Conservation (phyloP, 2,888 invertebrate species). For the Drosophila tripunctata region DNA sequence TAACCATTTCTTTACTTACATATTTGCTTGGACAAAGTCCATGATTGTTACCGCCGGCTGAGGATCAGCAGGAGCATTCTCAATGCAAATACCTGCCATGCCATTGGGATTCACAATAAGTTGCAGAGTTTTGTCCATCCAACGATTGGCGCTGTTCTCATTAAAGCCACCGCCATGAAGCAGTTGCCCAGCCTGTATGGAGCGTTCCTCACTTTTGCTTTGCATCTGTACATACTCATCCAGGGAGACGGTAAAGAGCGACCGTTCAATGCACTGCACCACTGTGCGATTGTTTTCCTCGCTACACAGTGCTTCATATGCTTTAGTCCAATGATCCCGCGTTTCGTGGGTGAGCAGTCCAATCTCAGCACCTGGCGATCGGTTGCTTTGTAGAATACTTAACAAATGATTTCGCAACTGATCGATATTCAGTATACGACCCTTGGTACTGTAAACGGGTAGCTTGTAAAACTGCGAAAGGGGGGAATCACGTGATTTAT, state of each 20-base stretch:
- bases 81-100: constrained; percentile 93
- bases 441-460: constrained; percentile 86
- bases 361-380: constrained; percentile 85
- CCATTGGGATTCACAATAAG: constrained; percentile 92
- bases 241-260: constrained; percentile 91
- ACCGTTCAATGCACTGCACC: constrained; percentile 89
- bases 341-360: constrained; percentile 92
- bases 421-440: constrained; percentile 86
- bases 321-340: constrained; percentile 91
- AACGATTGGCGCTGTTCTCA: constrained; percentile 92
- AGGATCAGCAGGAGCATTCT: constrained; percentile 97
- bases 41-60: constrained; percentile 94
- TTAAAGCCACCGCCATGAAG: constrained; percentile 92
- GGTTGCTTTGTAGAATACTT: constrained; percentile 84
- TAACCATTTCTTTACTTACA: too few relatives aligned
- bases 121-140: constrained; percentile 98
- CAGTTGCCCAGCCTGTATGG: constrained; percentile 88
- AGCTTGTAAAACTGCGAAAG: constrained; percentile 89
- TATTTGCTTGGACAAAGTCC: constrained; percentile 90
- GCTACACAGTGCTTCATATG: constrained; percentile 86
- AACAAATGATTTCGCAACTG: constrained; percentile 88
- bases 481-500: not conserved
- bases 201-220: constrained; percentile 79
- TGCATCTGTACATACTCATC: constrained; percentile 86
- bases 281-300: constrained; percentile 85